Percentiles rank a stretch among this genome's conserved stretches.
Evolutionary conservation across 2,113 vertebrate genomes (phyloP).

Genomic region (Prunella himalayana): DNA sequence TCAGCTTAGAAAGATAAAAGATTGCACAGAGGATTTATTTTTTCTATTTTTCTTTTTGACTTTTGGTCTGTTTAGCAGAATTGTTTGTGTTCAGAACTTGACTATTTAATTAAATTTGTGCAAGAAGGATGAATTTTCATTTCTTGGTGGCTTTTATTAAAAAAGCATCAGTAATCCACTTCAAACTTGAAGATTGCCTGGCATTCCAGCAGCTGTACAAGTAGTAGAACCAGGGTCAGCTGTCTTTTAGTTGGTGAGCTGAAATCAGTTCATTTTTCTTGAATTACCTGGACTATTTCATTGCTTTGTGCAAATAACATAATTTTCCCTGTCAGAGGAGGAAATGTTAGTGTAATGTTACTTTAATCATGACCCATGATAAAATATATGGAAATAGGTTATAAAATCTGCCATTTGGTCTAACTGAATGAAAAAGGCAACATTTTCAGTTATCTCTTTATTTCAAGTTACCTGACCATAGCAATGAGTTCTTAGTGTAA

Average conservation of each 20-base stretch:
- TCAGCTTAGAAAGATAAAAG: background rate
- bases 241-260: background rate
- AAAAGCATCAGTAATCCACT: background rate
- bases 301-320: background rate
- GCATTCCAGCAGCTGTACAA: background rate
- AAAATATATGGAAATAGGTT: background rate
- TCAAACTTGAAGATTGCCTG: background rate
- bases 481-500: background rate
- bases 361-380: background rate
- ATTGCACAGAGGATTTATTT: background rate
- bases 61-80: background rate
- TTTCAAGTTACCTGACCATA: background rate
- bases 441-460: background rate
- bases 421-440: background rate
- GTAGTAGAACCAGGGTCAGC: background rate
- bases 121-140: background rate
- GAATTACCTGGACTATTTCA: background rate
- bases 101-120: background rate
- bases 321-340: background rate
- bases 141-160: background rate
- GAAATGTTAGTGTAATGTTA: background rate
- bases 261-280: background rate
- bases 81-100: background rate
- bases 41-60: background rate
- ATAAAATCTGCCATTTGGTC: background rate